phyloP scores from a whole-genome alignment of 2,797 vertebrate species.

The Synaphobranchus kaupii region DNA sequence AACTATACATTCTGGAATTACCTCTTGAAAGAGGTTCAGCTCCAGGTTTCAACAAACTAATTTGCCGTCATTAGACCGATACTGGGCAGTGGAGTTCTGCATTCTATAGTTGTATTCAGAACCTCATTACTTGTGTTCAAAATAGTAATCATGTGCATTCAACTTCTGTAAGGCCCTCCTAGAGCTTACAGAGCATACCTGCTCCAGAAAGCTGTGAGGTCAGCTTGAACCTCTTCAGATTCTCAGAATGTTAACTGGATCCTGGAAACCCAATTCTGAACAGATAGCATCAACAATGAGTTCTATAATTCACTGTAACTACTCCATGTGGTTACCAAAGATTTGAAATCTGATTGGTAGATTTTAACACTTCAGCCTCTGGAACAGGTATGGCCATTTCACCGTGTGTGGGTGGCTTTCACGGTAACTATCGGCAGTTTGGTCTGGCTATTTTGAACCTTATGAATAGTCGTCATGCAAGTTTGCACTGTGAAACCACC shows the following conservation, averaged over 20 bases:
- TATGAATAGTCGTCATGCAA: constrained; percentile 4
- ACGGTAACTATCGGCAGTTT: constrained; percentile 27
- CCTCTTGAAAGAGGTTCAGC: no score
- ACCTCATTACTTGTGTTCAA: background rate
- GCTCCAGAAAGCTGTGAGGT: no score
- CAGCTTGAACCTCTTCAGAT: background rate
- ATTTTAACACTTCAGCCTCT: constrained; percentile 24
- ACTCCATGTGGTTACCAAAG: background rate
- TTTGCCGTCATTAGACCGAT: no score
- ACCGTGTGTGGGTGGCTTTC: constrained; percentile 27
- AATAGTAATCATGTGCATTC: no score
- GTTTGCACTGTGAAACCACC: background rate
- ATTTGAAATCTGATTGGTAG: constrained; percentile 32
- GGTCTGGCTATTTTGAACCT: background rate
- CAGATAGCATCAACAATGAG: no score
- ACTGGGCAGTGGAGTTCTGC: no score
- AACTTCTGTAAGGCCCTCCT: background rate
- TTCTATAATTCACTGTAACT: background rate
- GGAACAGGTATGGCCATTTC: constrained; percentile 35
- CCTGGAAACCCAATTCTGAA: background rate
- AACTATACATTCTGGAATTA: no score
- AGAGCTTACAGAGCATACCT: background rate
- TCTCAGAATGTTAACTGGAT: background rate
- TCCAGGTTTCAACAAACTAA: no score
- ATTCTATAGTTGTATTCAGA: no score